These are phyloP conservation scores for Candidula unifasciata DNA, from an alignment of 2,888 invertebrate species.

Conservation along the genomic window DNA sequence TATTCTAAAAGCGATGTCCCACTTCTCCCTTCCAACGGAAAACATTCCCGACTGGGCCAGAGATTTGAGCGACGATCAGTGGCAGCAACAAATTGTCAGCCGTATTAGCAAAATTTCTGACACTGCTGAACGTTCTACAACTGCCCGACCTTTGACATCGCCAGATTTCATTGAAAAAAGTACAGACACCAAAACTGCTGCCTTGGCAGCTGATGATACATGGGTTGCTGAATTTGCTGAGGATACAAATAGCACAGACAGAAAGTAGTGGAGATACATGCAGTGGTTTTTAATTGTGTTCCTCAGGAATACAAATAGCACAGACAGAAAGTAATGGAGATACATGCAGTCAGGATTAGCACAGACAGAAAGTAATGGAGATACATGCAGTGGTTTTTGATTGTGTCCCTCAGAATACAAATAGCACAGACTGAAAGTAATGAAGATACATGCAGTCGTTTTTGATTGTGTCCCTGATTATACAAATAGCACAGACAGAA, in stretches of 20 bases:
- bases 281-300: no score
- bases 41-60: slow-evolving; percentile 74
- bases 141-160: background rate
- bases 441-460: no score
- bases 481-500: no score
- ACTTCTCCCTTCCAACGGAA: slow-evolving; percentile 67
- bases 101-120: slow-evolving; percentile 29
- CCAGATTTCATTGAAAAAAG: background rate
- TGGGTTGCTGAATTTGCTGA: slow-evolving; percentile 52
- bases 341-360: no score
- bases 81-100: slow-evolving; percentile 64
- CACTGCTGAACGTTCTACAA: background rate
- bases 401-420: no score
- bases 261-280: background rate
- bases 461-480: no score
- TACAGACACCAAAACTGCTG: slow-evolving; percentile 1
- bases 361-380: no score
- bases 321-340: no score
- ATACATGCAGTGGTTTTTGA: no score
- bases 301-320: no score
- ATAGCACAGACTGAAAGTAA: no score
- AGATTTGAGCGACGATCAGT: slow-evolving; percentile 71
- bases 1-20: slow-evolving; percentile 72
- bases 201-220: background rate
- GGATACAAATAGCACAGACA: background rate